phyloP scores from a whole-genome alignment of 2,113 vertebrate genomes.

The Istiophorus platypterus region DNA sequence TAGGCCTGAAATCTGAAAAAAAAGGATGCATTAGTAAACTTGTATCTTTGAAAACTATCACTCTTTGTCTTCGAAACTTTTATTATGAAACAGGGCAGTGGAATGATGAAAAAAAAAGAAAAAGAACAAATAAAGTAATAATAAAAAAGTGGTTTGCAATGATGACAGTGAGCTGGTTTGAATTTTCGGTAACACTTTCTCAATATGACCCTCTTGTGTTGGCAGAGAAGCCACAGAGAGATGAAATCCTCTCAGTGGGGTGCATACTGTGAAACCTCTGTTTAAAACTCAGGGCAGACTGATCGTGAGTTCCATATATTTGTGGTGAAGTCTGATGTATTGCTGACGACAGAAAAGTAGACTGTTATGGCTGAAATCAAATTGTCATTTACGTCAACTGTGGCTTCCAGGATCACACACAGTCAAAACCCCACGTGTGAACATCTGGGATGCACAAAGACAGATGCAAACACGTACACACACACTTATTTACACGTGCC shows the following conservation, averaged over 20 bases:
- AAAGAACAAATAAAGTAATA: neutral
- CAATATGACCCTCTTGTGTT: slow-evolving; percentile 29
- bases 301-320: slow-evolving; percentile 55
- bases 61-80: neutral
- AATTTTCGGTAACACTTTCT: slow-evolving; percentile 30
- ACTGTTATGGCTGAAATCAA: slow-evolving; percentile 55
- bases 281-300: slow-evolving; percentile 27
- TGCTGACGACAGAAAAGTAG: slow-evolving; percentile 52
- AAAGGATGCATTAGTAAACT: neutral
- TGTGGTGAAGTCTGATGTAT: slow-evolving; percentile 68
- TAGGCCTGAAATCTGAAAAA: neutral
- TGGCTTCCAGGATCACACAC: slow-evolving; percentile 67
- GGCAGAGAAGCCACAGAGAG: slow-evolving; percentile 39
- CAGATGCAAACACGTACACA: slow-evolving; percentile 14
- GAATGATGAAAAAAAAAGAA: neutral
- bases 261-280: slow-evolving; percentile 31
- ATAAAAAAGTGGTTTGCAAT: neutral
- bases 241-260: slow-evolving; percentile 43
- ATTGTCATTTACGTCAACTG: slow-evolving; percentile 68
- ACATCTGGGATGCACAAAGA: slow-evolving; percentile 27
- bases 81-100: neutral
- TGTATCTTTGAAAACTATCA: neutral
- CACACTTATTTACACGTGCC: slow-evolving; percentile 6
- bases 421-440: slow-evolving; percentile 39
- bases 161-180: slow-evolving; percentile 25